Evolutionary conservation across 2,113 vertebrate species (phyloP).

Genomic region (Gasterosteus aculeatus): DNA sequence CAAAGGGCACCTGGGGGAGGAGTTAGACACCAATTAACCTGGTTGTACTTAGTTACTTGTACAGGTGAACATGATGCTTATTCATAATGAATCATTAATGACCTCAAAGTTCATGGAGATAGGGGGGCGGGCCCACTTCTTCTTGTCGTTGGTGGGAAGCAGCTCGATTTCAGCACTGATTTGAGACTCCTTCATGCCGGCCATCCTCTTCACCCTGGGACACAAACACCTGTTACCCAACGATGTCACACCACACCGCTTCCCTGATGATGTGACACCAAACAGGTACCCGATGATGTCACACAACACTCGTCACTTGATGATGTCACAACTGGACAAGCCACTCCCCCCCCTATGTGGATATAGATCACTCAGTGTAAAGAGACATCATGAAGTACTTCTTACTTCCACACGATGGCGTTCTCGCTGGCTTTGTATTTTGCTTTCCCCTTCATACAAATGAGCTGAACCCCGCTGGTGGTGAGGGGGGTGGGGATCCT

Average conservation of each 20-base stretch:
- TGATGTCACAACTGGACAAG: no score
- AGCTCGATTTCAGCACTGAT: slow-evolving; percentile 95
- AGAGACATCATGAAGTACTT: no score
- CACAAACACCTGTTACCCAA: background rate
- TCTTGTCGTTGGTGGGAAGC: slow-evolving; percentile 94
- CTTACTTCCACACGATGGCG: slow-evolving; percentile 1
- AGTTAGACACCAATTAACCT: background rate
- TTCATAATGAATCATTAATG: background rate
- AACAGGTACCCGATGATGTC: background rate
- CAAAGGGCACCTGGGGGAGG: slow-evolving; percentile 87
- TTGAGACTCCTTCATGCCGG: slow-evolving; percentile 96
- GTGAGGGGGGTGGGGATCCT: slow-evolving; percentile 1
- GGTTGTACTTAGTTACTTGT: no score
- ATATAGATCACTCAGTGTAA: no score
- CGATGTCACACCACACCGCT: background rate
- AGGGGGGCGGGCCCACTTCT: slow-evolving; percentile 94
- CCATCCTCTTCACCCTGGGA: slow-evolving; percentile 92
- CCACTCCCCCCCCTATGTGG: no score
- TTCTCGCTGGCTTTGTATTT: background rate
- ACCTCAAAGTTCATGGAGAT: slow-evolving; percentile 98
- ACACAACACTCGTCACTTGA: background rate
- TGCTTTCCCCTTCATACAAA: background rate
- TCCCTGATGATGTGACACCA: no score
- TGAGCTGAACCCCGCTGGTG: background rate
- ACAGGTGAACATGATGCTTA: no score